Evolutionary conservation across 1,140 invertebrate species (phyloP).

Genomic region (Pentalonia nigronervosa): DNA sequence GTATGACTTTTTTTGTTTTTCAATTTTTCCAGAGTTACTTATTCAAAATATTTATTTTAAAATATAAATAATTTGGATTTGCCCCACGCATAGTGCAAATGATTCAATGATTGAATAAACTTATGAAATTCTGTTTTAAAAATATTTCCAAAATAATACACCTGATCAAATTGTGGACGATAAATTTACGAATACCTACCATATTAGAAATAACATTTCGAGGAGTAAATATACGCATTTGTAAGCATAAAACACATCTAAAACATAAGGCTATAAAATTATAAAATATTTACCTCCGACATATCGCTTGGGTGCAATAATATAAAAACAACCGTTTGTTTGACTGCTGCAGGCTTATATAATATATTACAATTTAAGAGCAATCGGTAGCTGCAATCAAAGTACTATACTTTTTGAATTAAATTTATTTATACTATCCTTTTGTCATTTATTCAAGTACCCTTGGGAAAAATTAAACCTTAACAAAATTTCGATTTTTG

Average conservation of each 20-base stretch:
- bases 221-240: not conserved
- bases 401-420: not conserved
- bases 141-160: not conserved
- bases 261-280: not conserved
- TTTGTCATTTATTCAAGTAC: not conserved
- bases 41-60: not conserved
- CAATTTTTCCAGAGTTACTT: no score
- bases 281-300: not conserved
- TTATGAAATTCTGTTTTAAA: not conserved
- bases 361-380: constrained; percentile 22
- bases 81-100: not conserved
- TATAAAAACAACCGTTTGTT: constrained; percentile 5
- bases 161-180: no score
- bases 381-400: not conserved
- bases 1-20: not conserved
- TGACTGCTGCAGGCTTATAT: not conserved
- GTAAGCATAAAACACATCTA: not conserved
- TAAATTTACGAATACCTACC: not conserved
- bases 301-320: constrained; percentile 1
- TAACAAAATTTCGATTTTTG: not conserved
- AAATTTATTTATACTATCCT: constrained; percentile 9
- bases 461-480: not conserved
- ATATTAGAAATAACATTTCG: not conserved
- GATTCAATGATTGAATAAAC: not conserved
- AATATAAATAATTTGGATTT: not conserved